Percentiles rank a stretch among this genome's conserved stretches.
Evolutionary conservation across 2,797 vertebrate genomes (phyloP).

Genomic region (Fistularia tabacaria): DNA sequence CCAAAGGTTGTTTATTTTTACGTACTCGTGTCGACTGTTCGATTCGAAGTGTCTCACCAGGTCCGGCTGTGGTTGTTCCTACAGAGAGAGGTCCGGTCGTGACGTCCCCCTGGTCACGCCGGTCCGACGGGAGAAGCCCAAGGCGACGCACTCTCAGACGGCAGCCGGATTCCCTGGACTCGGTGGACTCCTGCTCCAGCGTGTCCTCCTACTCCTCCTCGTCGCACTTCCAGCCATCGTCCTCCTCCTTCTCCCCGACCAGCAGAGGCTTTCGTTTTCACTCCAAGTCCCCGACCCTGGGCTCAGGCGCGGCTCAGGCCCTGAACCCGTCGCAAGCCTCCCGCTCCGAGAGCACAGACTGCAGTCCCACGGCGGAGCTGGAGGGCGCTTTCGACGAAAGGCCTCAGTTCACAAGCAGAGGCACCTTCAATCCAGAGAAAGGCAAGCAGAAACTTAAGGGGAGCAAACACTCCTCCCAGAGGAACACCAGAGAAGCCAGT

Average conservation of each 20-base stretch:
- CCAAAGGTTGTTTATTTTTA: no score
- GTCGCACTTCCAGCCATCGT: conserved; percentile 78
- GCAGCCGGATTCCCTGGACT: conserved; percentile 78
- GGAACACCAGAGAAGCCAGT: conserved; percentile 75
- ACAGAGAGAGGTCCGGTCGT: conserved; percentile 80
- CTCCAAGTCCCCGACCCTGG: conserved; percentile 78
- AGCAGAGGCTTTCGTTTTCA: conserved; percentile 85
- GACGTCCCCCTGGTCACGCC: conserved; percentile 71
- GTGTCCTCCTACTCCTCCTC: conserved; percentile 79
- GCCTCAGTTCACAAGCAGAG: conserved; percentile 87
- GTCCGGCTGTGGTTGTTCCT: background rate
- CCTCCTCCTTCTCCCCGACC: conserved; percentile 70
- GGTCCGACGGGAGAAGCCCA: conserved; percentile 71
- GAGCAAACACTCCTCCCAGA: conserved; percentile 78
- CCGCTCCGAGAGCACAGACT: conserved; percentile 54
- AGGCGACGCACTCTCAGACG: conserved; percentile 70
- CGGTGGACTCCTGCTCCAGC: conserved; percentile 70
- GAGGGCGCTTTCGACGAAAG: conserved; percentile 69
- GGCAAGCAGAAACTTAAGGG: conserved; percentile 92
- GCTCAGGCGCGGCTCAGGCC: conserved; percentile 38
- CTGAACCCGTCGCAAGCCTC: conserved; percentile 13
- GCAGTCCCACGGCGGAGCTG: conserved; percentile 45
- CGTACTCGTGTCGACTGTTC: no score
- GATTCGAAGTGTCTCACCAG: no score
- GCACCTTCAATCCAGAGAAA: conserved; percentile 92